A percentile compares a stretch with the other conserved stretches of the same genome.
Evolutionary conservation across 2,888 invertebrate species (phyloP).

Genomic region (Ennomos quercinarius): DNA sequence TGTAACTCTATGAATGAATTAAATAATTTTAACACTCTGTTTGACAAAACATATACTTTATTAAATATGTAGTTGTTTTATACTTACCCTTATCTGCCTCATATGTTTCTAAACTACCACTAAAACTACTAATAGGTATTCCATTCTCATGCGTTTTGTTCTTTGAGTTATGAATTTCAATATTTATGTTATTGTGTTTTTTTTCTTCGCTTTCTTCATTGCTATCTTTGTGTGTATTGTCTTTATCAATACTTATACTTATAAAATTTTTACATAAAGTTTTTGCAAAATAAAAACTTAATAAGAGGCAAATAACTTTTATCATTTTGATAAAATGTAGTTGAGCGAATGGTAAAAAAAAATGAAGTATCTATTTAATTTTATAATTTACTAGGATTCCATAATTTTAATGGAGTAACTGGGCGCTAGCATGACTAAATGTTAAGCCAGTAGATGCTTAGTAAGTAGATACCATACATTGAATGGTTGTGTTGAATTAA

Average conservation of each 20-base stretch:
- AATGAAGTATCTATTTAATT: constrained; percentile 20
- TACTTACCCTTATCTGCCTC: constrained; percentile 8
- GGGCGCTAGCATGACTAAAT: constrained; percentile 5
- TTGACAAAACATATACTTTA: background rate
- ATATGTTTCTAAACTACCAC: constrained; percentile 14
- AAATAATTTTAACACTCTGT: too few relatives aligned
- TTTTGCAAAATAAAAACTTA: constrained; percentile 22
- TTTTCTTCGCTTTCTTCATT: constrained; percentile 20
- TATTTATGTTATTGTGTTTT: constrained; percentile 10
- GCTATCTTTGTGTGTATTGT: constrained; percentile 24
- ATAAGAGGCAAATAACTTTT: constrained; percentile 14
- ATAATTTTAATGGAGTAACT: constrained; percentile 25
- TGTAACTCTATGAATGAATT: too few relatives aligned
- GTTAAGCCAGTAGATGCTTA: constrained; percentile 6
- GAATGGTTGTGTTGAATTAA: background rate
- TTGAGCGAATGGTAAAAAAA: too few relatives aligned
- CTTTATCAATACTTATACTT: constrained; percentile 18
- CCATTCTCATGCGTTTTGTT: constrained; percentile 1
- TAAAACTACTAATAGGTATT: constrained; percentile 4
- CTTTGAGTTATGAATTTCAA: constrained; percentile 1
- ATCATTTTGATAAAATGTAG: constrained; percentile 18
- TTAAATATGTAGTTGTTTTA: background rate
- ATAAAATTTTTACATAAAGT: constrained; percentile 16
- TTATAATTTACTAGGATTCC: constrained; percentile 33
- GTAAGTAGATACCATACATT: constrained; percentile 12